Conservation (phyloP, 2,113 vertebrate genomes). For the Calidris pygmaea region DNA sequence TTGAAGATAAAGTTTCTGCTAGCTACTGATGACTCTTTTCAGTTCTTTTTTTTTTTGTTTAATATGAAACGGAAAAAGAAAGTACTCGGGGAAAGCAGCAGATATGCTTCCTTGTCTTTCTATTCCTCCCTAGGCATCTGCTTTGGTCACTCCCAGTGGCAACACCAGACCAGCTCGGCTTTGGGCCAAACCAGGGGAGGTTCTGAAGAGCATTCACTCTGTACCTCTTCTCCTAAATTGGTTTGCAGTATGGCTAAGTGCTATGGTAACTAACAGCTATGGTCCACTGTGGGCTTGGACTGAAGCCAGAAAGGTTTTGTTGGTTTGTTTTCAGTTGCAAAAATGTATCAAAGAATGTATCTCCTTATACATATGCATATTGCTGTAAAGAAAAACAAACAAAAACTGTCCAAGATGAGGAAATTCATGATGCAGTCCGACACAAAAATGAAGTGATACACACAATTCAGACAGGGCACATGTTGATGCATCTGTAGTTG, state of each 20-base stretch:
- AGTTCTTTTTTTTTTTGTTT: neutral
- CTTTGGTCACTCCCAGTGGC: neutral
- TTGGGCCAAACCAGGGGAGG: neutral
- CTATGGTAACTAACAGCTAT: neutral
- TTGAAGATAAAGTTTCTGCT: neutral
- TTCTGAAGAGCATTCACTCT: neutral
- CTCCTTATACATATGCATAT: neutral
- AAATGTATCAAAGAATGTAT: neutral
- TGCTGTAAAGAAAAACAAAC: neutral
- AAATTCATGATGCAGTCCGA: neutral
- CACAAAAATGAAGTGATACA: neutral
- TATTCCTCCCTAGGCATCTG: neutral
- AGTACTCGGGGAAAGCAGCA: neutral
- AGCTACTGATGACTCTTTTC: neutral
- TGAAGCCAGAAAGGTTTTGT: neutral
- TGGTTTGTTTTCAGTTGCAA: neutral
- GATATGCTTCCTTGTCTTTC: neutral
- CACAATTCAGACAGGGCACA: neutral
- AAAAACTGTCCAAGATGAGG: neutral
- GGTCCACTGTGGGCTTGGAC: neutral
- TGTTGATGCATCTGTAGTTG: neutral
- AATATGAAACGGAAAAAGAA: neutral
- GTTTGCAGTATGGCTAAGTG: neutral
- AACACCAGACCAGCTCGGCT: neutral
- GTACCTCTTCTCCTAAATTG: neutral